Conservation (phyloP, 2,888 invertebrate genomes). For the Ormyrus nitidulus region DNA sequence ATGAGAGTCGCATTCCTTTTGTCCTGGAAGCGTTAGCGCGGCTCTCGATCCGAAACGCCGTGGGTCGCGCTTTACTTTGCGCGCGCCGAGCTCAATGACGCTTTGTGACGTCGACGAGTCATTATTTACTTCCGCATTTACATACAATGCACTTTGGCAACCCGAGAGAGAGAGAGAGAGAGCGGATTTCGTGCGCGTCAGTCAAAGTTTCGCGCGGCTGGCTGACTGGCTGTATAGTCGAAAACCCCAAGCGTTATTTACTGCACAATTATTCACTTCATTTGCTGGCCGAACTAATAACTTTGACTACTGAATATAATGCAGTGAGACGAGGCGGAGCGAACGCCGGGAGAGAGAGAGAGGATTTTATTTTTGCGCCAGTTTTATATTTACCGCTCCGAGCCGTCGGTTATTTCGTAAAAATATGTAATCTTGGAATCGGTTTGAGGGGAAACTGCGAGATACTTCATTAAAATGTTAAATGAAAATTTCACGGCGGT, state of each 20-base stretch:
- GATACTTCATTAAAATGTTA: too few relatives aligned
- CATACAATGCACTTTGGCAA: slow-evolving; percentile 61
- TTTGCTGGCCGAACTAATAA: slow-evolving; percentile 38
- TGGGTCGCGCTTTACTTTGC: slow-evolving; percentile 35
- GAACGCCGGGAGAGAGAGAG: too few relatives aligned
- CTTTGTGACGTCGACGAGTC: slow-evolving; percentile 48
- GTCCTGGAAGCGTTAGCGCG: slow-evolving; percentile 3
- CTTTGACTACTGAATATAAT: neutral
- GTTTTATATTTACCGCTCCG: too few relatives aligned
- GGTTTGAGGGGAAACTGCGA: too few relatives aligned
- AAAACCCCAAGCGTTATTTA: slow-evolving; percentile 37
- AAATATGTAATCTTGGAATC: too few relatives aligned
- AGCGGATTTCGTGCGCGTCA: slow-evolving; percentile 52
- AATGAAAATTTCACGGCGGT: too few relatives aligned
- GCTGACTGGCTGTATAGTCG: neutral
- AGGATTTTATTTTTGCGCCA: too few relatives aligned
- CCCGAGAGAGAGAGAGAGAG: neutral
- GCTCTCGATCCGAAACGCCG: slow-evolving; percentile 1
- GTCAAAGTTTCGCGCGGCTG: slow-evolving; percentile 41
- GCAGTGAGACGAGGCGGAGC: too few relatives aligned
- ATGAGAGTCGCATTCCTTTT: slow-evolving; percentile 4
- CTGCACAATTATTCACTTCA: slow-evolving; percentile 46
- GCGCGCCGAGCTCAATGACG: slow-evolving; percentile 33
- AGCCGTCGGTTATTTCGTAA: too few relatives aligned
- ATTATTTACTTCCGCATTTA: slow-evolving; percentile 60